These are phyloP conservation scores for Calidris pygmaea DNA, from an alignment of 2,113 vertebrate species.

Conservation along the genomic window DNA sequence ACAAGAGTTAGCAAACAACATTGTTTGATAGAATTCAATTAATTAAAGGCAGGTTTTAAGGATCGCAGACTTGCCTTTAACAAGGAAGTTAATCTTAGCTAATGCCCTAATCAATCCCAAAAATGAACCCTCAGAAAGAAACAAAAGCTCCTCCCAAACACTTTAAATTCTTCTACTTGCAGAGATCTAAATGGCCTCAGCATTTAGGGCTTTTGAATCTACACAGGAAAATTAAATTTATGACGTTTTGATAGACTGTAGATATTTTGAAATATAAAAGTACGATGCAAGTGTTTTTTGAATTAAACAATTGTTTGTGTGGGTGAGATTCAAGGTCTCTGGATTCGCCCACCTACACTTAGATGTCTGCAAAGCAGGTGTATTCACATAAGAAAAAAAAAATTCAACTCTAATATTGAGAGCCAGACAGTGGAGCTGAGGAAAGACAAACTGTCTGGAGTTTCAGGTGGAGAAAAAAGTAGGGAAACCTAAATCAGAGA, in stretches of 20 bases:
- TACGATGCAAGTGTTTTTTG: background rate
- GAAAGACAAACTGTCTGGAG: background rate
- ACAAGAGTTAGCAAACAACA: background rate
- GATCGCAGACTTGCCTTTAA: background rate
- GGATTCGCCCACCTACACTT: background rate
- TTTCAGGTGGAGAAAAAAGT: background rate
- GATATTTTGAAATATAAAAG: background rate
- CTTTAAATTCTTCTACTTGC: background rate
- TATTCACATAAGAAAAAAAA: background rate
- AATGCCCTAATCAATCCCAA: fast-evolving
- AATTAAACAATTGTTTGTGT: background rate
- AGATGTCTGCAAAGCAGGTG: background rate
- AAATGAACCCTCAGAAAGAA: background rate
- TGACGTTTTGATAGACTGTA: background rate
- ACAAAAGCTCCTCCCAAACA: background rate
- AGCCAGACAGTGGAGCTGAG: background rate
- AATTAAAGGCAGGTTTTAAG: background rate
- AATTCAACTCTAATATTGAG: background rate
- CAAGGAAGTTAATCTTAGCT: background rate
- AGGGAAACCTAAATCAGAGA: background rate
- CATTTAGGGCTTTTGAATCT: background rate
- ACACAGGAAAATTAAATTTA: background rate
- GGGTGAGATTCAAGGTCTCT: background rate
- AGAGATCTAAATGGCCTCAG: background rate
- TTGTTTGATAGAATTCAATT: background rate